Evolutionary conservation across 2,888 invertebrate genomes (phyloP).

Genomic region (Netelia fuscicornis): DNA sequence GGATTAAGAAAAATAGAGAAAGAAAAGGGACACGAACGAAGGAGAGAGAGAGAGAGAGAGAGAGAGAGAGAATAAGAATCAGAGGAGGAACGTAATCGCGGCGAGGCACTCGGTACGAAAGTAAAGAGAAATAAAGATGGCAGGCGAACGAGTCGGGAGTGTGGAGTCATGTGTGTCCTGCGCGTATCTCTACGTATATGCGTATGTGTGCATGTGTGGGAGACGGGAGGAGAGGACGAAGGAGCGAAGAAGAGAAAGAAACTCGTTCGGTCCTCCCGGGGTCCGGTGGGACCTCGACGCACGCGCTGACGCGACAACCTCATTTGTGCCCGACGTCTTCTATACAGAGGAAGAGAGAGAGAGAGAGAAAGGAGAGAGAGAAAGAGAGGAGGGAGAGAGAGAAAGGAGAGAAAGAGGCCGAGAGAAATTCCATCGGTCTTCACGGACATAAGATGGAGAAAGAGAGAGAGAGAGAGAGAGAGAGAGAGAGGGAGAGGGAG

Average conservation of each 20-base stretch:
- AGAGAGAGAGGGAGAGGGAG: constrained; percentile 17
- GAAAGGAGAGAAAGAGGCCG: constrained; percentile 51
- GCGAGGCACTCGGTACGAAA: constrained; percentile 51
- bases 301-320: constrained; percentile 83
- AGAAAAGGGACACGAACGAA: constrained; percentile 59
- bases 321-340: constrained; percentile 83
- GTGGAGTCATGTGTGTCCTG: constrained; percentile 11
- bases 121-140: constrained; percentile 62
- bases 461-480: constrained; percentile 56
- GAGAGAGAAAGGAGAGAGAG: constrained; percentile 17
- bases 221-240: constrained; percentile 25
- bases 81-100: constrained; percentile 65
- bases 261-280: constrained; percentile 67
- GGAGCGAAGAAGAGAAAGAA: constrained; percentile 65
- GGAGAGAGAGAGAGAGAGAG: constrained; percentile 57
- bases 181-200: constrained; percentile 5
- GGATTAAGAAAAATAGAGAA: constrained; percentile 72
- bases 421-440: constrained; percentile 63
- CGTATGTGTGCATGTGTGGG: neutral
- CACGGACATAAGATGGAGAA: constrained; percentile 38
- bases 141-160: constrained; percentile 24
- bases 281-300: constrained; percentile 71
- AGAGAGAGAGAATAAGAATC: constrained; percentile 45
- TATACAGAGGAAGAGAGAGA: constrained; percentile 66
- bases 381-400: constrained; percentile 50